Evolutionary conservation across 37 sponge, comb jelly and placozoan species (phyloP), one percentile per base, ranked within the genome.

Genomic region (Trichoplax adhaerens): DNA sequence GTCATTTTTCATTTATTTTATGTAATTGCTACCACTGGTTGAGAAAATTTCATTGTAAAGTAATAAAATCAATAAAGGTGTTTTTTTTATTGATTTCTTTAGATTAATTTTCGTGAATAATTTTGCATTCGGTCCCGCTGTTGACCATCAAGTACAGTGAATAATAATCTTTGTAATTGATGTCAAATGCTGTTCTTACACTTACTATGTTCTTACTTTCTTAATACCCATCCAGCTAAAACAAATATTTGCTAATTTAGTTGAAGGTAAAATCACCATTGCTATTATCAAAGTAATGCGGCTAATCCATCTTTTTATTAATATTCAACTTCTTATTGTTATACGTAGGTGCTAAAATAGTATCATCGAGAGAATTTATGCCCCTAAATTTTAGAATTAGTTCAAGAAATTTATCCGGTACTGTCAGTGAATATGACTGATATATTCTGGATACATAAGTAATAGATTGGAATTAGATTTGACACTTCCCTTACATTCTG

Each of bases 51-150:
- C 29, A 29, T 29, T 29, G 29, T 29, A 29, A 29, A 29, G 29
- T 29, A 29, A 29, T 29, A 29, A 29, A 29, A 29, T 29, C 29
- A 29, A 29, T 29, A 4, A 12, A 8, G 8, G 12, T 65, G 63
- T 75, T 53, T 7, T 76, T 12, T 4, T 76, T 74, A 4, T 54
- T 3, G 47, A 74, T 68, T 3, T 4, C 60, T 5, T 4, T 6
- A 91, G 87, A 48, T 80, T 91, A n/a, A 78, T 96, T 50, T 96
- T 96, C 77, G 80, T 75, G 50, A 96, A 96, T 81, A 96, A 96
- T 79, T 96, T 88, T 77, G 98, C 93, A 1, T 96, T 96, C 86
- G 98, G 98, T 3, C 93, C 98, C 12, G 72, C 64, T 7, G 72
- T 96, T 66, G 91, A 96, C 68, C 98, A 96, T 64, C 83, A 83